Evolutionary conservation across 1,140 invertebrate genomes (phyloP).

Genomic region (Akabosia matsudoensis): DNA sequence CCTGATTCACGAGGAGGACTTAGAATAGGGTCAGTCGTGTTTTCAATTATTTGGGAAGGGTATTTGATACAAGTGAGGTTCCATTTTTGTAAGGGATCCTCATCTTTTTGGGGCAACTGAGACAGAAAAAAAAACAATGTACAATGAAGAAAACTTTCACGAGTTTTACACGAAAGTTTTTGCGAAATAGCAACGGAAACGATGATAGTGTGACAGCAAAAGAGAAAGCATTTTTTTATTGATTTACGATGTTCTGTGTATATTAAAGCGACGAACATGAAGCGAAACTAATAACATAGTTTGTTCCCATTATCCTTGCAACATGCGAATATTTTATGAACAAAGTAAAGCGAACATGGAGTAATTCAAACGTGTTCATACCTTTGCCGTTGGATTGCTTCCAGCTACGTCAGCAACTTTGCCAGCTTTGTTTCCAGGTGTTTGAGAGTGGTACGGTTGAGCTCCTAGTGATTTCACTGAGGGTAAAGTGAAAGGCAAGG

Average conservation of each 20-base stretch:
- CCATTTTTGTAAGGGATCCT: conserved; percentile 22
- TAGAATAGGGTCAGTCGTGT: conserved; percentile 15
- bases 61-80: not conserved
- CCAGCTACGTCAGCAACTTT: conserved; percentile 12
- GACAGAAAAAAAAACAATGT: conserved; percentile 17
- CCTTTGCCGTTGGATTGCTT: not conserved
- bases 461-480: conserved; percentile 16
- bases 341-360: too few species aligned
- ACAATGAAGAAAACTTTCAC: too few species aligned
- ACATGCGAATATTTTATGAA: too few species aligned
- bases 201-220: too few species aligned
- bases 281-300: too few species aligned
- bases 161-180: too few species aligned
- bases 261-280: not conserved
- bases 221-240: too few species aligned
- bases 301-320: too few species aligned
- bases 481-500: conserved; percentile 32
- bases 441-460: conserved; percentile 13
- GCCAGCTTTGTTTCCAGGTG: not conserved
- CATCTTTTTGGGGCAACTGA: conserved; percentile 28
- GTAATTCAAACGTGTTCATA: not conserved
- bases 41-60: not conserved
- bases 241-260: not conserved
- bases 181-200: too few species aligned
- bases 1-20: conserved; percentile 28